Base-by-base conservation (phyloP, 2,888 invertebrate genomes). In the Synanthedon formicaeformis region DNA sequence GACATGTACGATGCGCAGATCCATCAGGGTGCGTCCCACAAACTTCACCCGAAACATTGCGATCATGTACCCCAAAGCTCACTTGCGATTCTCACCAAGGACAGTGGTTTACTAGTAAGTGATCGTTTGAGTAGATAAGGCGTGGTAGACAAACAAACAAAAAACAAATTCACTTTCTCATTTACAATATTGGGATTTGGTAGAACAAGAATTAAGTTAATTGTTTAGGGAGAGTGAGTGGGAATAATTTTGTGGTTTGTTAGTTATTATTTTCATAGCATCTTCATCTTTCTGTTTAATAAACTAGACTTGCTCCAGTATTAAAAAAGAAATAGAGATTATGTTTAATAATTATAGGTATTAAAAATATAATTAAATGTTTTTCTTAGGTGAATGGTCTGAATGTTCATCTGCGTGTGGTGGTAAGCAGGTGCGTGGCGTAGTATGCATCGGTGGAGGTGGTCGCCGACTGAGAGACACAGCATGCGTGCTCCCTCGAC, bases 1-100 rank as follows among this genome's bases (percentile, higher is more conserved):
- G 96, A 41, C 89, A 90, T 27, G 90, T 94, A 0, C 89, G 91
- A 13, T 96, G 96, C 64, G 82, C 88, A 0, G 93, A 93, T 62
- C 89, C 90, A 0, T 90, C 91, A 1, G 89, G 90, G 10, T 90
- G 91, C 65, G 88, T 90, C 54, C 88, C 89, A 58, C 88, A 82
- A 59, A 79, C 70, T 62, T 79, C 85, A 51, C 90, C 94, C 0
- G 91, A 92, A 55, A 79, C 88, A 0, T 88, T 88, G 1, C 83
- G 92, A 45, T 83, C 89, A 2, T 95, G 95, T 66, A 89, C 90
- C 40, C 91, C 91, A 12, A 90, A 89, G 54, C 78, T 86, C 48
- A 80, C 86, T 53, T 96, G 93, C 73, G 71, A 89, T 77, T 69
- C 95, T 85, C 82, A 91, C 65, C 72, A 82, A 58, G 94, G 94